phyloP scores from a whole-genome alignment of 2,888 invertebrate genomes.

The Lymantria dispar region DNA sequence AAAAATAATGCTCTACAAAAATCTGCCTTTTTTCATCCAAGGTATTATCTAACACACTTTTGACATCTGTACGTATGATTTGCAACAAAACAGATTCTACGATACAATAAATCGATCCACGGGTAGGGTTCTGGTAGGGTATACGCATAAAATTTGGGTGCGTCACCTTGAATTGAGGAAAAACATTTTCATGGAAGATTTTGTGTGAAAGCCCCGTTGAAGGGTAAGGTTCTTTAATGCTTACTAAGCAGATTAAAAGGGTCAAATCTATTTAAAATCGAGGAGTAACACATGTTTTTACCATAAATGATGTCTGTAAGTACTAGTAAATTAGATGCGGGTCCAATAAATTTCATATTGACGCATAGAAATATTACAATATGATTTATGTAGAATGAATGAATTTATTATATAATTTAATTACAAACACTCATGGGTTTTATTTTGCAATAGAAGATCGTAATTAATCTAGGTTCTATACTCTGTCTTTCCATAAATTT shows the following conservation, averaged over 20 bases:
- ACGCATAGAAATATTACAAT: no score
- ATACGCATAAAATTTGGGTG: neutral
- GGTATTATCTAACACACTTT: neutral
- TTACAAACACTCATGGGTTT: no score
- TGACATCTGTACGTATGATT: neutral
- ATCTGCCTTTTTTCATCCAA: neutral
- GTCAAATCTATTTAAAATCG: neutral
- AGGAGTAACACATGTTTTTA: slow-evolving; percentile 1
- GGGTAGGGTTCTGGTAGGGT: neutral
- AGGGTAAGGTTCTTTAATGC: neutral
- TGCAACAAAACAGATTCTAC: neutral
- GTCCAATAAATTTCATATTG: no score
- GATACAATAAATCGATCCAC: neutral
- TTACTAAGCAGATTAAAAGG: neutral
- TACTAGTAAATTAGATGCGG: neutral
- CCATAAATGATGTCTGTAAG: neutral
- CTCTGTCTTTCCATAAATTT: no score
- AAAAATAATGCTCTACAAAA: neutral
- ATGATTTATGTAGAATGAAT: no score
- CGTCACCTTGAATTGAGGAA: neutral
- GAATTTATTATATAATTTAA: no score
- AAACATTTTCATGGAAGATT: neutral
- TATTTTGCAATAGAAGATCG: no score
- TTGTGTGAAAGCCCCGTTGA: neutral
- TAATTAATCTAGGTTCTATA: no score